These are phyloP conservation scores for Sebastes kiyomatsui DNA, from an alignment of 2,797 vertebrate genomes.

Conservation along the genomic window DNA sequence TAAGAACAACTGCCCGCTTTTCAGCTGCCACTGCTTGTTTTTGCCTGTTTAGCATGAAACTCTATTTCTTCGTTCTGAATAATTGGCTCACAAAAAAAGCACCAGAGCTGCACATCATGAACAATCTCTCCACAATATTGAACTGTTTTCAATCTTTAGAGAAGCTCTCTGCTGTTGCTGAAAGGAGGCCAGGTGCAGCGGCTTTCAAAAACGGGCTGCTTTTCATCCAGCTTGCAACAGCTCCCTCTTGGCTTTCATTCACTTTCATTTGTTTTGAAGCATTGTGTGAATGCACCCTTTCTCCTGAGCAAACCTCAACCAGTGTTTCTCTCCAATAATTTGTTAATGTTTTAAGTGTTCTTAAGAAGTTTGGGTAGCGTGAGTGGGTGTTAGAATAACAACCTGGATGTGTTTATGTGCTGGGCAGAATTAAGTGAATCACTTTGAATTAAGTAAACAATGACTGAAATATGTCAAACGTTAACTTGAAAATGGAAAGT, in stretches of 20 bases:
- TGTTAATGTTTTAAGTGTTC: not conserved
- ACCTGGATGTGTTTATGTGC: not conserved
- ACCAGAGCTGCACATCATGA: not conserved
- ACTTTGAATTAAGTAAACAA: not conserved
- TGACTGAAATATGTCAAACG: not conserved
- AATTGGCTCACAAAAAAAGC: constrained; percentile 33
- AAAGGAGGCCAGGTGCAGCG: constrained; percentile 51
- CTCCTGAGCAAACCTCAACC: not conserved
- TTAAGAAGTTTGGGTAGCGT: not conserved
- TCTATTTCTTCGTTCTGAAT: constrained; percentile 12
- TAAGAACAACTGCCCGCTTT: not conserved
- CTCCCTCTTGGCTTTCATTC: constrained; percentile 21
- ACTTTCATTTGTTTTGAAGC: constrained; percentile 18
- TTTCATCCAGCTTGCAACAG: constrained; percentile 11
- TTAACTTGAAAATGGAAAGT: not conserved
- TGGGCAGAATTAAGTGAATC: not conserved
- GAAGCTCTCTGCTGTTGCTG: not conserved
- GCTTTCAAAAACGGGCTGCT: constrained; percentile 39
- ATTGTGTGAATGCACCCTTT: constrained; percentile 6
- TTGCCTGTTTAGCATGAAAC: constrained; percentile 22
- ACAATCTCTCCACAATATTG: constrained; percentile 9
- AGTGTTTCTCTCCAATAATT: constrained; percentile 7
- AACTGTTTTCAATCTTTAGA: constrained; percentile 16
- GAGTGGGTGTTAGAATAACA: not conserved
- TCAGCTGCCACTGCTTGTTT: constrained; percentile 6